Percentiles rank a stretch among this genome's conserved stretches.
Evolutionary conservation across 1,140 invertebrate genomes (phyloP).

Genomic region (Oscheius sp.): DNA sequence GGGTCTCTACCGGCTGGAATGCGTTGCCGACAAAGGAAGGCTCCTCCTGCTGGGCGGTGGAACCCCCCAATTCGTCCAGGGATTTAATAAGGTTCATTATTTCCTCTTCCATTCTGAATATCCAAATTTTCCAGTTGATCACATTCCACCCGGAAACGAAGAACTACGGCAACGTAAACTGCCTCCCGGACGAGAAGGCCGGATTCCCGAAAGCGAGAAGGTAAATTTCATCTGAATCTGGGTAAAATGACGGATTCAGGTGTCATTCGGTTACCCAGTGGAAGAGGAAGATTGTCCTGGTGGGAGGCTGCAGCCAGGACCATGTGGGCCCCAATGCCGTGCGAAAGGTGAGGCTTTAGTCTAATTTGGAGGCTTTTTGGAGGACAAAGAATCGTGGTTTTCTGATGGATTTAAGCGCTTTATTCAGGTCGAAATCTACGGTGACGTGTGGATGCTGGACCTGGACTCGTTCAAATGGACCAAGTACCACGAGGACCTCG

Average conservation of each 20-base stretch:
- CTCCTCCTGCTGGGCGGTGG: background rate
- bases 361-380: too few relatives aligned
- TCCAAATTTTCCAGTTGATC: too few relatives aligned
- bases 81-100: background rate
- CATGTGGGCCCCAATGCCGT: background rate
- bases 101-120: background rate
- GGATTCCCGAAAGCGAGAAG: background rate
- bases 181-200: background rate
- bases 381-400: too few relatives aligned
- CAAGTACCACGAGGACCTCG: background rate
- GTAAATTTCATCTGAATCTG: background rate
- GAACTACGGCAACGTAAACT: background rate
- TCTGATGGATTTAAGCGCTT: background rate
- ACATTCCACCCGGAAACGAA: too few relatives aligned
- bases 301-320: background rate
- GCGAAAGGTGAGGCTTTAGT: background rate
- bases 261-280: constrained; percentile 16
- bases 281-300: background rate
- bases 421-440: background rate
- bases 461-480: constrained; percentile 7
- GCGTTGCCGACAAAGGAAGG: background rate
- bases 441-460: constrained; percentile 24
- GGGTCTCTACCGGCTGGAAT: constrained; percentile 1
- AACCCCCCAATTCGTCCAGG: background rate
- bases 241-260: background rate